Evolutionary conservation across 1,140 invertebrate species (phyloP).

Genomic region (Geopemphigus sp.): DNA sequence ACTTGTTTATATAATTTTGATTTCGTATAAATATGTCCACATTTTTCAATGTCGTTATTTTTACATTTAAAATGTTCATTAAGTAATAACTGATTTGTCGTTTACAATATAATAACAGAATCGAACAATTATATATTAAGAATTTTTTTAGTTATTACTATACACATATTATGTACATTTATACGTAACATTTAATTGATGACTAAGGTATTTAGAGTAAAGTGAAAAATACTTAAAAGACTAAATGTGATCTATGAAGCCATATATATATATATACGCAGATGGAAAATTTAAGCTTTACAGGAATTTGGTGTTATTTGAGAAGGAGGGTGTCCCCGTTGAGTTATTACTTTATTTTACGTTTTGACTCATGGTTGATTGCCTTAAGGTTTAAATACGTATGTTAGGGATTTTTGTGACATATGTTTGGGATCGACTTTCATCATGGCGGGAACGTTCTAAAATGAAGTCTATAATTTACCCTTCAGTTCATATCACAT

Average conservation of each 20-base stretch:
- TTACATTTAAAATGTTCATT: too few species aligned
- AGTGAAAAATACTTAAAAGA: background rate
- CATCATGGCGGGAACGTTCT: background rate
- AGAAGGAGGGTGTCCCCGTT: background rate
- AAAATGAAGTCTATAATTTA: background rate
- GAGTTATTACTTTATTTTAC: slow-evolving; percentile 36
- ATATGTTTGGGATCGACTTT: slow-evolving; percentile 40
- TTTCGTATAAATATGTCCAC: background rate
- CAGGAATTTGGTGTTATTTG: slow-evolving; percentile 30
- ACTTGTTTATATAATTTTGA: background rate
- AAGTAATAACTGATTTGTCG: too few species aligned
- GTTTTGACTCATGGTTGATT: slow-evolving; percentile 18
- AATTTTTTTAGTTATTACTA: background rate
- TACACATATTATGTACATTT: background rate
- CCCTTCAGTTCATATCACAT: background rate
- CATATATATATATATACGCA: background rate
- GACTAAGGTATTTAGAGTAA: background rate
- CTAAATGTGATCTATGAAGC: background rate
- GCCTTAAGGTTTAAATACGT: slow-evolving; percentile 20
- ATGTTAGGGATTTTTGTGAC: background rate
- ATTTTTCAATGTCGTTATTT: too few species aligned
- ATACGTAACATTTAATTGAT: too few species aligned
- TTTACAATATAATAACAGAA: too few species aligned
- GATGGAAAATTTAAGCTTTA: slow-evolving; percentile 1
- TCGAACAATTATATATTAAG: too few species aligned